A percentile compares a stretch with the other conserved stretches of the same genome.
Evolutionary conservation across 2,113 vertebrate genomes (phyloP).

Genomic region (Tetraodon nigroviridis): DNA sequence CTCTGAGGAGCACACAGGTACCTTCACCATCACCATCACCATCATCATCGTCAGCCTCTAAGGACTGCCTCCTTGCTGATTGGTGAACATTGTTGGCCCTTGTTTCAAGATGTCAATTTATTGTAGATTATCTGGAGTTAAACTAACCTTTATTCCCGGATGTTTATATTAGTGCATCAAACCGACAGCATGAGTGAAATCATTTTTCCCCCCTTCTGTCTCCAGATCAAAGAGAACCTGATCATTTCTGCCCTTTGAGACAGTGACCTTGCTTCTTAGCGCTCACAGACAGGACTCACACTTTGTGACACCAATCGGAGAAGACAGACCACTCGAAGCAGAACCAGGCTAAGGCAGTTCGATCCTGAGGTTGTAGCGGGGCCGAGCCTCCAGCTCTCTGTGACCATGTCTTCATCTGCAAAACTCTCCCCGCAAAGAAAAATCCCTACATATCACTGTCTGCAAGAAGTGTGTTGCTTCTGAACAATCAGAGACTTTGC

Average conservation of each 20-base stretch:
- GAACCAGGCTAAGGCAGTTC: constrained; percentile 82
- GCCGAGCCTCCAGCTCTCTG: constrained; percentile 58
- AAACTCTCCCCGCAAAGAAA: constrained; percentile 74
- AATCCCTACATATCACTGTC: constrained; percentile 83
- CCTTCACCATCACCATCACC: not conserved
- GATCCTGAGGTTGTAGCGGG: constrained; percentile 83
- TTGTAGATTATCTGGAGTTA: not conserved
- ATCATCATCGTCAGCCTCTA: not conserved
- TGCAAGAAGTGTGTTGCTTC: constrained; percentile 86
- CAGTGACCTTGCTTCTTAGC: constrained; percentile 87
- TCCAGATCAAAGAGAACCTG: constrained; percentile 75
- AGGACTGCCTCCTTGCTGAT: not conserved
- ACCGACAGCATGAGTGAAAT: no score
- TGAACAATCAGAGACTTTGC: constrained; percentile 98
- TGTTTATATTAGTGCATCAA: no score
- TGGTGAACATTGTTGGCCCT: not conserved
- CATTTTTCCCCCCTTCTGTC: constrained; percentile 17
- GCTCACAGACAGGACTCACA: constrained; percentile 87
- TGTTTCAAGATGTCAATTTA: not conserved
- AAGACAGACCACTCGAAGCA: constrained; percentile 86
- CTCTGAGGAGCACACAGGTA: constrained; percentile 58
- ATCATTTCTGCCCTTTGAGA: constrained; percentile 80
- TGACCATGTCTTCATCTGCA: constrained; percentile 79
- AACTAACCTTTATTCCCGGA: not conserved
- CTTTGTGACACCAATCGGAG: constrained; percentile 85